Evolutionary conservation across 2,888 invertebrate species (phyloP).

Genomic region (Cataglyphis albicans): DNA sequence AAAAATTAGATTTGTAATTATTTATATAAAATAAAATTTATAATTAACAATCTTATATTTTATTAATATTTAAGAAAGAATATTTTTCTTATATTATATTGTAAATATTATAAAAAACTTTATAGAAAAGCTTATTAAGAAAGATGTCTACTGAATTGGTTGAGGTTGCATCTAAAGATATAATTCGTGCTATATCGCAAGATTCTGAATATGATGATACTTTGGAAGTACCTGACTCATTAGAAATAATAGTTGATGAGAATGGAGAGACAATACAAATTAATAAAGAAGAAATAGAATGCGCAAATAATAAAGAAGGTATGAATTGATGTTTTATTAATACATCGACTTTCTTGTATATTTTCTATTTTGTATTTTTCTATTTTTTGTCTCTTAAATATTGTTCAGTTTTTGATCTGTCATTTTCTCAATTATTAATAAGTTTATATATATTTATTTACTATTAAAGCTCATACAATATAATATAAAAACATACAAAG

Average conservation of each 20-base stretch:
- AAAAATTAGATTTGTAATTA: neutral
- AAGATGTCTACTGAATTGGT: constrained; percentile 17
- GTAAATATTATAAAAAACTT: constrained; percentile 8
- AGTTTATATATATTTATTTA: neutral
- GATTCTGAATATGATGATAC: constrained; percentile 94
- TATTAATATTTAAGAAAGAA: neutral
- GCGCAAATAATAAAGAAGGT: constrained; percentile 77
- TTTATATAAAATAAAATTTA: neutral
- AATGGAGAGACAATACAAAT: constrained; percentile 79
- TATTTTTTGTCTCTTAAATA: neutral
- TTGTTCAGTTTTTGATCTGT: neutral
- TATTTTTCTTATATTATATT: neutral
- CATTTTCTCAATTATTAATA: neutral
- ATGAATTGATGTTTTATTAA: constrained; percentile 9
- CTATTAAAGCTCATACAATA: neutral
- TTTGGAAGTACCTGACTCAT: constrained; percentile 91
- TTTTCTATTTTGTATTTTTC: neutral
- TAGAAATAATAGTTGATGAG: constrained; percentile 87
- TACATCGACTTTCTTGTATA: neutral
- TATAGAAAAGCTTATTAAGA: neutral
- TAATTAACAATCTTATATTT: neutral
- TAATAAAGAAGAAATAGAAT: constrained; percentile 84
- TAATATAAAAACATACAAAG: neutral
- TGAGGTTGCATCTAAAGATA: neutral
- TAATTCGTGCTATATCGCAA: constrained; percentile 74